Percentiles rank a stretch among this genome's conserved stretches.
phyloP scores from a whole-genome alignment of 2,888 invertebrate genomes.

The Encarsia formosa region DNA sequence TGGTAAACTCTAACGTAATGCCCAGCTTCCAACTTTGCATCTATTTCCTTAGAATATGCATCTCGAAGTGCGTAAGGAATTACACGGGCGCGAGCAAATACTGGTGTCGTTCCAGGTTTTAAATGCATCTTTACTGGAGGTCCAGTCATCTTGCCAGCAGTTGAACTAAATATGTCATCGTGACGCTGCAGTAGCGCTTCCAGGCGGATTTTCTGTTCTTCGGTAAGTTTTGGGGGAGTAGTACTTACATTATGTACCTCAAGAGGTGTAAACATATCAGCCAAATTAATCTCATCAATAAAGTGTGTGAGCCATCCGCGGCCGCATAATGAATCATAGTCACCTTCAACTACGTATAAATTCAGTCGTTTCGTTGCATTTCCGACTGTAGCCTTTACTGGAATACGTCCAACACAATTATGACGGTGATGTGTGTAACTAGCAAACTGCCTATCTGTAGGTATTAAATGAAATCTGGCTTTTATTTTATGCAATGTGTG shows the following conservation, averaged over 20 bases:
- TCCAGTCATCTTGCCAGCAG: conserved; percentile 11
- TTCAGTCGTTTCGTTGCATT: not conserved
- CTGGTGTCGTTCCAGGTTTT: not conserved
- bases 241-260: not conserved
- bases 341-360: not conserved
- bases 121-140: conserved; percentile 1
- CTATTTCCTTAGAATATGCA: conserved; percentile 3
- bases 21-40: not conserved
- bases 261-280: not conserved
- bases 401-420: not conserved
- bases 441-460: too few relatives aligned
- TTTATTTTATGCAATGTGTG: too few relatives aligned
- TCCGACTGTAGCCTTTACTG: not conserved
- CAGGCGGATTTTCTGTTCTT: not conserved
- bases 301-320: not conserved
- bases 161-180: conserved; percentile 12
- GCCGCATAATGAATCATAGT: not conserved
- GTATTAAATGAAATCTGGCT: too few relatives aligned
- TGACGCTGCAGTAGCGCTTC: not conserved
- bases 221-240: not conserved
- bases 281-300: not conserved
- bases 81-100: not conserved
- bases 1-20: not conserved
- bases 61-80: not conserved
- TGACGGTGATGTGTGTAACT: too few relatives aligned